Conservation (phyloP, 2,888 invertebrate genomes). For the Acanthosoma haemorrhoidale region DNA sequence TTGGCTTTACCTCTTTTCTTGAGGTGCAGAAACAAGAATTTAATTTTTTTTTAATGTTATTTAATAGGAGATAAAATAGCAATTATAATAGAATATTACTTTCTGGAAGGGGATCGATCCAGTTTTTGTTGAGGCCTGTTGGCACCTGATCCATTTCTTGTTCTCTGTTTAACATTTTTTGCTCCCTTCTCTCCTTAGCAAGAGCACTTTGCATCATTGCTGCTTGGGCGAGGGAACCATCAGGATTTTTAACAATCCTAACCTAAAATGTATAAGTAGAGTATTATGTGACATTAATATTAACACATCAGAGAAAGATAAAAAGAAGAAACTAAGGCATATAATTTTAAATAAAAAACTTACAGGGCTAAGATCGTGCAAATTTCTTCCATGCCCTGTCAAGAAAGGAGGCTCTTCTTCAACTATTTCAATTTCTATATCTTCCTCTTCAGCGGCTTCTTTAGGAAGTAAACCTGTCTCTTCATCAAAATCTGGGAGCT, state of each 20-base stretch:
- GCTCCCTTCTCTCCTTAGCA: constrained; percentile 92
- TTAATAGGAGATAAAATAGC: background rate
- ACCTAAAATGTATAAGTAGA: constrained; percentile 43
- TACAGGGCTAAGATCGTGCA: constrained; percentile 90
- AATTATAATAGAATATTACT: constrained; percentile 46
- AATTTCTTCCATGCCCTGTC: constrained; percentile 82
- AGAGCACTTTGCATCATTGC: constrained; percentile 99
- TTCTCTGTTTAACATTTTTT: constrained; percentile 92
- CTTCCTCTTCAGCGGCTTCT: constrained; percentile 91
- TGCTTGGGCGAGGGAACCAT: constrained; percentile 96
- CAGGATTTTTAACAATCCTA: constrained; percentile 94
- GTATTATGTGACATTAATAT: background rate
- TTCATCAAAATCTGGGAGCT: constrained; percentile 95
- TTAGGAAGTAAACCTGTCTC: constrained; percentile 89
- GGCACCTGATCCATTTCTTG: constrained; percentile 83
- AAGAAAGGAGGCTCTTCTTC: constrained; percentile 98
- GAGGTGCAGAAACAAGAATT: background rate
- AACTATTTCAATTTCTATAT: constrained; percentile 94
- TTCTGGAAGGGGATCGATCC: constrained; percentile 94
- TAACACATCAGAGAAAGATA: too few relatives aligned
- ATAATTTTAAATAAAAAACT: constrained; percentile 46
- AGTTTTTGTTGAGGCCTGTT: constrained; percentile 80
- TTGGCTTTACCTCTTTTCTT: background rate
- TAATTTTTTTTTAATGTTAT: background rate
- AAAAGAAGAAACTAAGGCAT: too few relatives aligned